Evolutionary conservation across 1,140 invertebrate species (phyloP), one percentile per base, ranked within the genome.

Genomic region (Penaeus indicus): DNA sequence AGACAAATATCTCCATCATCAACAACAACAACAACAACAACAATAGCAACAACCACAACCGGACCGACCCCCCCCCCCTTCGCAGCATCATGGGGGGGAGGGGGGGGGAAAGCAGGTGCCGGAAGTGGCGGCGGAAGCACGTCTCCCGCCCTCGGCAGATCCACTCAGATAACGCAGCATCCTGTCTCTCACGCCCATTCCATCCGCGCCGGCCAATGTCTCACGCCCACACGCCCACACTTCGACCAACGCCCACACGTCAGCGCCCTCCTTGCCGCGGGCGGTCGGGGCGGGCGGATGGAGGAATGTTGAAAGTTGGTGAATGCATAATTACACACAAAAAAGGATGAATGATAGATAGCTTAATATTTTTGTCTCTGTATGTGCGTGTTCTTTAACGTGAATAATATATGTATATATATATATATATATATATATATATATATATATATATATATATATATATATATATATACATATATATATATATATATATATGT

Each of bases 101-200:
- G 38, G 10, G 77, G 42, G 42, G 42, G 42, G 42, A 47, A 47
- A 85, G 83, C 83, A 85, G 83, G 83, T 85, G 83, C 67, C 83
- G 83, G 83, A 85, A 85, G 83, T 10, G 54, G 32, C 0, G 72
- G 83, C 83, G 83, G 83, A 85, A 85, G 69, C 27, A 54, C 47
- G 7, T n/a, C 47, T 32, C 69, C 83, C 83, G 47, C 67, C 83
- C 38, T 85, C 69, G 61, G 42, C 67, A 85, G 83, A 85, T 85
- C 69, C 83, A 85, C 64, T 75, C 83, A 85, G 83, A 85, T 85
- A 85, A 60, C 54, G 21, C 83, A 32, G 83, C 83, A 75, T 85
- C 83, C 83, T 85, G 83, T 54, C 83, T 85, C 83, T 47, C 83
- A 77, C 83, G 67, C 83, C 67, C 69, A 61, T 54, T 2, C n/a